Evolutionary conservation across 2,888 invertebrate genomes (phyloP).

Genomic region (Polymixis lichenea): DNA sequence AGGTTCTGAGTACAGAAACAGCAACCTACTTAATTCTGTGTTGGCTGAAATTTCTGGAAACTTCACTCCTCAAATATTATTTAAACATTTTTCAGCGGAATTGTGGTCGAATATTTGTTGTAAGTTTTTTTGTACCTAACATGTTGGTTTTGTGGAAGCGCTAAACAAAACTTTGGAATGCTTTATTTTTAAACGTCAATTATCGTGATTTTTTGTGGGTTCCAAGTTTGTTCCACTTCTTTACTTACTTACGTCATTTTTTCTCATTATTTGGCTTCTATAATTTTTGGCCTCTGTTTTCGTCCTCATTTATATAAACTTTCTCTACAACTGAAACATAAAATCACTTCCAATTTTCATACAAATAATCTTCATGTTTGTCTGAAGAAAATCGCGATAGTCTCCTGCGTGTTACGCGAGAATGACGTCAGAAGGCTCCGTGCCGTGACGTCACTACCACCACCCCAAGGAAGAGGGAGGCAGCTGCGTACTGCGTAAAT

Average conservation of each 20-base stretch:
- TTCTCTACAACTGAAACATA: not conserved
- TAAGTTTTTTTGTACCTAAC: not conserved
- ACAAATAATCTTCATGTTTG: slow-evolving; percentile 30
- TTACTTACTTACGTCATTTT: not conserved
- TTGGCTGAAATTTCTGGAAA: slow-evolving; percentile 14
- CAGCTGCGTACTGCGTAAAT: slow-evolving; percentile 76
- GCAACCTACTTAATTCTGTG: slow-evolving; percentile 35
- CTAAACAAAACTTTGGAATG: not conserved
- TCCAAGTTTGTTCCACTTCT: not conserved
- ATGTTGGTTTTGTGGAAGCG: too few species aligned
- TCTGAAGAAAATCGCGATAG: slow-evolving; percentile 41
- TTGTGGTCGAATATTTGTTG: slow-evolving; percentile 18
- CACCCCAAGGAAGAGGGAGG: slow-evolving; percentile 32
- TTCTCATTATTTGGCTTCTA: rapidly evolving
- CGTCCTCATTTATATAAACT: not conserved
- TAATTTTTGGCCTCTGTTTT: not conserved
- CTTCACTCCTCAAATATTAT: slow-evolving; percentile 28
- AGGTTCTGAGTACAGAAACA: slow-evolving; percentile 6
- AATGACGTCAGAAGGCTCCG: slow-evolving; percentile 62
- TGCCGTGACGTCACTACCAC: slow-evolving; percentile 72
- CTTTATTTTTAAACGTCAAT: not conserved
- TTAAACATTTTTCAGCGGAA: slow-evolving; percentile 16
- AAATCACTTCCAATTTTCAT: slow-evolving; percentile 32
- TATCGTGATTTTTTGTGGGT: rapidly evolving
- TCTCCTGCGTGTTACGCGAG: slow-evolving; percentile 67